Conservation (phyloP, 2,888 invertebrate genomes). For the Xestia c-nigrum region DNA sequence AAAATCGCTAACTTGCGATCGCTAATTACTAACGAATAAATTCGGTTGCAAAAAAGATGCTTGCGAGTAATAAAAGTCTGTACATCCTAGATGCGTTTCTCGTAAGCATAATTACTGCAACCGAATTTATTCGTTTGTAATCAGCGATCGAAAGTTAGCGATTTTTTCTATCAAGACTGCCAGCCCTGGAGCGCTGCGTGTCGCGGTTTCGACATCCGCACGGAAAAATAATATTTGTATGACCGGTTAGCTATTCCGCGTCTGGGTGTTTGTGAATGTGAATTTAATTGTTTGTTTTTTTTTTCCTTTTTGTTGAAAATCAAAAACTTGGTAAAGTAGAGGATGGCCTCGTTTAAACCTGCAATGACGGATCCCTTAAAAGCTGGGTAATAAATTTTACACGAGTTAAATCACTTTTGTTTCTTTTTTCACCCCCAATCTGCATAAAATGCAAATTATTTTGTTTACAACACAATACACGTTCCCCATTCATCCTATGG, state of each 20-base stretch:
- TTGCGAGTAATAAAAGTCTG: too few relatives aligned
- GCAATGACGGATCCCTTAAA: not conserved
- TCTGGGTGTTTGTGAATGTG: not conserved
- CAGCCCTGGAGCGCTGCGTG: not conserved
- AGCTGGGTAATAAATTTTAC: not conserved
- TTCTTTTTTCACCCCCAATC: not conserved
- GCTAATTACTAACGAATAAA: too few relatives aligned
- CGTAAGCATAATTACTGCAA: too few relatives aligned
- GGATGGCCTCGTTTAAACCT: not conserved
- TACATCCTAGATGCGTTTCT: too few relatives aligned
- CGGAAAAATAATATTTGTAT: not conserved
- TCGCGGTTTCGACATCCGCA: not conserved
- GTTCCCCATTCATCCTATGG: not conserved
- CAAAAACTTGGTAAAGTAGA: too few relatives aligned
- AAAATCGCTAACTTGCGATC: too few relatives aligned
- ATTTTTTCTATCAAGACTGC: too few relatives aligned
- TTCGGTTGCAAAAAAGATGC: too few relatives aligned
- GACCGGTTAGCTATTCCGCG: not conserved
- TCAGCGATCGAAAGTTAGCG: too few relatives aligned
- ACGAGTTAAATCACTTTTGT: not conserved
- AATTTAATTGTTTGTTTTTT: not conserved
- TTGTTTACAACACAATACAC: not conserved
- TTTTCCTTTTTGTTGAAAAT: too few relatives aligned
- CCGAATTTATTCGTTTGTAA: too few relatives aligned
- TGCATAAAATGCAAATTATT: not conserved